Conservation (phyloP, 2,797 vertebrate genomes). For the Brachyalestes nurse region DNA sequence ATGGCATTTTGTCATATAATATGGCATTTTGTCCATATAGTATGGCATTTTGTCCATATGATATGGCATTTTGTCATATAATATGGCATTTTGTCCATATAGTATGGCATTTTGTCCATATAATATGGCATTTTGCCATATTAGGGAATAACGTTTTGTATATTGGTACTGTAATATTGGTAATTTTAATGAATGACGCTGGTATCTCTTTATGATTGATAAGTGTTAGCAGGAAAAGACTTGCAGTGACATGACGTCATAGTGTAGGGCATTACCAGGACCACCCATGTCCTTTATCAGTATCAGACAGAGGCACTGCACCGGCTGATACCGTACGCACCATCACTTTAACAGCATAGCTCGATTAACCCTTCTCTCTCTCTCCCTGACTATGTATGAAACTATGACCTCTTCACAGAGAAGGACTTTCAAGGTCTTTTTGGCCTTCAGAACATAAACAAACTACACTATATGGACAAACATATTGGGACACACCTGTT, state of each 20-base stretch:
- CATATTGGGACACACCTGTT: too few species aligned
- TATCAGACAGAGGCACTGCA: constrained; percentile 47
- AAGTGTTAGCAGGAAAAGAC: constrained; percentile 10
- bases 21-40: too few species aligned
- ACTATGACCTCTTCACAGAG: not conserved
- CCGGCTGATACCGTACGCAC: constrained; percentile 40
- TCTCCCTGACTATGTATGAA: too few species aligned
- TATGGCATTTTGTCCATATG: too few species aligned
- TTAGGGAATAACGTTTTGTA: too few species aligned
- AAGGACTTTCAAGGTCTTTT: too few species aligned
- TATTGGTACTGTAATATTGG: too few species aligned
- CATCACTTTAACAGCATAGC: not conserved
- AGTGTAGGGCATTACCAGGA: constrained; percentile 47
- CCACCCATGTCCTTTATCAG: constrained; percentile 65
- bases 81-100: too few species aligned
- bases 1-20: not conserved
- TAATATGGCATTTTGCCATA: not conserved
- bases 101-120: too few species aligned
- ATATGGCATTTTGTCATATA: not conserved
- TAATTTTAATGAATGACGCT: too few species aligned
- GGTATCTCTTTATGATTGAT: constrained; percentile 12
- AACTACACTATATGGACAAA: too few species aligned
- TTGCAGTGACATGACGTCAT: constrained; percentile 40
- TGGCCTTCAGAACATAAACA: too few species aligned
- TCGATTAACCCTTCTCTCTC: not conserved